phyloP scores from a whole-genome alignment of 1,140 invertebrate genomes.

The Drosophila jambulina region DNA sequence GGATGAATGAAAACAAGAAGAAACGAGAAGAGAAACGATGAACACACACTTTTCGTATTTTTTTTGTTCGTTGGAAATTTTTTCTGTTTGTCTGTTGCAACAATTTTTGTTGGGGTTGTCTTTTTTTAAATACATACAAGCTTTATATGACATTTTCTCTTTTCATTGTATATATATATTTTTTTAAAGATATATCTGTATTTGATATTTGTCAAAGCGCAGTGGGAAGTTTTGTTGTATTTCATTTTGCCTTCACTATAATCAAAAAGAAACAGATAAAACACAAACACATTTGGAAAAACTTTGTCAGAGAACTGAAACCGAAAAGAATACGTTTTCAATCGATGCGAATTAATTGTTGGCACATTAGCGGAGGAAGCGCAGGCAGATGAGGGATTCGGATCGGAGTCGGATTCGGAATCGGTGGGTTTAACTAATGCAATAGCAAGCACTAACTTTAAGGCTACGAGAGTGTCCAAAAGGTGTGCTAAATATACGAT shows the following conservation, averaged over 20 bases:
- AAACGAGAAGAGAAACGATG: constrained; percentile 23
- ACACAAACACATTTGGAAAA: constrained; percentile 52
- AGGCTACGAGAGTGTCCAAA: constrained; percentile 12
- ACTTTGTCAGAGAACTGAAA: constrained; percentile 53
- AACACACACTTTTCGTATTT: constrained; percentile 53
- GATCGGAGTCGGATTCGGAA: constrained; percentile 17
- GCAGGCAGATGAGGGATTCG: constrained; percentile 41
- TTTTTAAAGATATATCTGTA: constrained; percentile 44
- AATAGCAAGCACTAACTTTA: constrained; percentile 39
- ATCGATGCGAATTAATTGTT: constrained; percentile 54
- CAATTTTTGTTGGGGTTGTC: constrained; percentile 44
- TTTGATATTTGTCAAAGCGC: constrained; percentile 80
- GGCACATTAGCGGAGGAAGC: constrained; percentile 39
- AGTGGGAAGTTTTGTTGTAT: constrained; percentile 85
- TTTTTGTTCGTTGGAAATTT: constrained; percentile 60
- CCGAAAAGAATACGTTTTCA: constrained; percentile 39
- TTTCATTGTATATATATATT: constrained; percentile 34
- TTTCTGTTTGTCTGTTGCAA: constrained; percentile 60
- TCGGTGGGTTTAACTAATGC: constrained; percentile 34
- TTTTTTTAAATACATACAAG: constrained; percentile 76
- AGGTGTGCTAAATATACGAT: constrained; percentile 11
- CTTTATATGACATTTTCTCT: constrained; percentile 71
- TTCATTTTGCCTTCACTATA: constrained; percentile 84
- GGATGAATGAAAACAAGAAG: constrained; percentile 42
- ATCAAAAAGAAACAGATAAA: constrained; percentile 73